These are phyloP conservation scores for Phoxinus phoxinus DNA, from an alignment of 2,113 vertebrate genomes.

Conservation along the genomic window DNA sequence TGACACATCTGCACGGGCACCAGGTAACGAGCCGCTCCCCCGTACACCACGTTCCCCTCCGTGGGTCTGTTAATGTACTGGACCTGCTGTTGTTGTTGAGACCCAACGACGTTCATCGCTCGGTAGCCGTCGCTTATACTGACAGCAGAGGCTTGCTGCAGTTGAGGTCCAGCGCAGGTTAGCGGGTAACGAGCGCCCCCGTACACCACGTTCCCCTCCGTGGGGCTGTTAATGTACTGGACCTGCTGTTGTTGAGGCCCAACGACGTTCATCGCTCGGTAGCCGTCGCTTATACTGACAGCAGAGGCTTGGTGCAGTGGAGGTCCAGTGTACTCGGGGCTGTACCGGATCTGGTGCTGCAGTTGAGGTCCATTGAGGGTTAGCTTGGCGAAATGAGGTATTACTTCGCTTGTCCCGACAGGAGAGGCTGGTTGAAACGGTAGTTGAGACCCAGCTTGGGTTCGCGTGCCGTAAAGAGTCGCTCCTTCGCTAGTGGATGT, in stretches of 20 bases:
- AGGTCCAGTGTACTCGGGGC: too few relatives aligned
- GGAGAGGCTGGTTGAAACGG: slow-evolving; percentile 43
- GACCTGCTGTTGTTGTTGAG: slow-evolving; percentile 33
- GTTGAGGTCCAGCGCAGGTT: not conserved
- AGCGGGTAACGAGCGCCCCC: slow-evolving; percentile 61
- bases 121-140: too few relatives aligned
- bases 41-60: slow-evolving; percentile 55
- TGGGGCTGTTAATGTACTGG: slow-evolving; percentile 57
- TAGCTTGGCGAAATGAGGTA: too few relatives aligned
- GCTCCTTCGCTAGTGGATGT: not conserved
- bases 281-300: not conserved
- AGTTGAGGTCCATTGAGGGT: too few relatives aligned
- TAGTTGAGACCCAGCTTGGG: slow-evolving; percentile 2
- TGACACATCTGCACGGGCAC: slow-evolving; percentile 63
- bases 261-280: too few relatives aligned
- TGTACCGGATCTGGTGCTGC: too few relatives aligned
- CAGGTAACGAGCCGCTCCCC: slow-evolving; percentile 65
- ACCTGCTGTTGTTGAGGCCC: slow-evolving; percentile 6
- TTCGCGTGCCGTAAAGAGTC: slow-evolving; percentile 61
- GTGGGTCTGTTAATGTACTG: slow-evolving; percentile 58
- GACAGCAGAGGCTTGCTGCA: slow-evolving; percentile 38
- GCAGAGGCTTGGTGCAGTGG: too few relatives aligned
- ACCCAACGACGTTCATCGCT: too few relatives aligned
- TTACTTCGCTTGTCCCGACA: too few relatives aligned
- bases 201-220: slow-evolving; percentile 54